These are phyloP conservation scores for Hippasteria phrygiana DNA, from an alignment of 53 echinoderm and acorn worm species.

Conservation along the genomic window DNA sequence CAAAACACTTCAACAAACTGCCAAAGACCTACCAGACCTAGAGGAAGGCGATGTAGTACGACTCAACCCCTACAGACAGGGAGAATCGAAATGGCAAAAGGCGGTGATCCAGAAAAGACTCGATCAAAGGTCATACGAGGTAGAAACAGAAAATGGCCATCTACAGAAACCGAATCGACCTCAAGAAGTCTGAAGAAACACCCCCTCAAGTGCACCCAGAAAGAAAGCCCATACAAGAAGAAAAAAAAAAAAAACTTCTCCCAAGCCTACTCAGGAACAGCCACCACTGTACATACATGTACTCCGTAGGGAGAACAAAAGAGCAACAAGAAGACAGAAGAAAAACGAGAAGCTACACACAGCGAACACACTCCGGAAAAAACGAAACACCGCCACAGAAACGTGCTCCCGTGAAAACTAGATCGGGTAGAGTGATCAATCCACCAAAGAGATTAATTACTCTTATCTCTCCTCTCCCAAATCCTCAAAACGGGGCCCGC, in stretches of 20 bases:
- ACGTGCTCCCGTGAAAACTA: not conserved
- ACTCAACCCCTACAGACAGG: conserved; percentile 61
- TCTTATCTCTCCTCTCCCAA: not conserved
- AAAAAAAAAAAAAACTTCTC: not conserved
- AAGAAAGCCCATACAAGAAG: not conserved
- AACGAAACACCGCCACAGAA: not conserved
- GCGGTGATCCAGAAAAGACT: conserved; percentile 40
- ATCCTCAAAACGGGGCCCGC: too few relatives aligned
- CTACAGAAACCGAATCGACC: conserved; percentile 27
- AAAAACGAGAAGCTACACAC: not conserved
- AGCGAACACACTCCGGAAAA: not conserved
- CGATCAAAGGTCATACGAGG: conserved; percentile 59
- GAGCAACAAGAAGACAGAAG: not conserved
- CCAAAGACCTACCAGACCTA: conserved; percentile 36
- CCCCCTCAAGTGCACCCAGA: not conserved
- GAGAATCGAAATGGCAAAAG: conserved; percentile 28
- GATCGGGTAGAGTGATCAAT: conserved; percentile 43
- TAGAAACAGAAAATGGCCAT: conserved; percentile 44
- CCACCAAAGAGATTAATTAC: not conserved
- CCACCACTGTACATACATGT: not conserved
- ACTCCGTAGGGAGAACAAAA: not conserved
- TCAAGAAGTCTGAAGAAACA: conserved; percentile 56
- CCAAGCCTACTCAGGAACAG: not conserved
- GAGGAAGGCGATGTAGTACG: conserved; percentile 45
- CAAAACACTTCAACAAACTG: not conserved